Evolutionary conservation across 1,140 invertebrate species (phyloP), one percentile per base, ranked within the genome.

Genomic region (Lethrus apterus): DNA sequence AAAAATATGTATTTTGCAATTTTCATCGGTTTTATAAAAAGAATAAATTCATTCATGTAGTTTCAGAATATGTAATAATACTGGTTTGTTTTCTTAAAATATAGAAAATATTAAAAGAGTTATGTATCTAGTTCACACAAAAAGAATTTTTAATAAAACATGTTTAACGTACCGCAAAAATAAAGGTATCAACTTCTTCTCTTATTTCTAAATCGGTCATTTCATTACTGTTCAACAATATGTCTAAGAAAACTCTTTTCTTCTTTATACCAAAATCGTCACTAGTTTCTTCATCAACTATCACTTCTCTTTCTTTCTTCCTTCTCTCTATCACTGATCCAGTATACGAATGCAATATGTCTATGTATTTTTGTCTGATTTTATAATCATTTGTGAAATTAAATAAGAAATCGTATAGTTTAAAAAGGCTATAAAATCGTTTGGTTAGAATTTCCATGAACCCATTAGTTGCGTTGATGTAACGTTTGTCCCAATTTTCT

Each of bases 181-280:
- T 7, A n/a, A 26, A 26, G 5, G 23, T 26, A n/a, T 26, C n/a
- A n/a, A 26, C 23, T n/a, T 26, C 5, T n/a, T n/a, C 5, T n/a
- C n/a, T n/a, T 5, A 26, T 26, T 26, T 26, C 23, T 26, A 7
- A n/a, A 7, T 26, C 23, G n/a, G 23, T 26, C 5, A 26, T 5
- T 7, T n/a, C 23, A 26, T n/a, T n/a, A 26, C n/a, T 5, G 5
- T 26, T n/a, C n/a, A 26, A 5, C 5, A 26, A n/a, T 7, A 5
- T 26, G n/a, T 26, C 23, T n/a, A 26, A 26, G n/a, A 26, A 26
- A 5, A 26, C 23, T n/a, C 23, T 26, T n/a, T 26, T 26, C n/a
- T 26, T 26, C n/a, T n/a, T 26, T 7, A 26, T 26, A 26, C 23
- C 23, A 26, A 26, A 26, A n/a, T 26, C 23, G 13, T 41, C 38